These are phyloP conservation scores for Chalcis sispes DNA, from an alignment of 2,888 invertebrate species.

Conservation along the genomic window DNA sequence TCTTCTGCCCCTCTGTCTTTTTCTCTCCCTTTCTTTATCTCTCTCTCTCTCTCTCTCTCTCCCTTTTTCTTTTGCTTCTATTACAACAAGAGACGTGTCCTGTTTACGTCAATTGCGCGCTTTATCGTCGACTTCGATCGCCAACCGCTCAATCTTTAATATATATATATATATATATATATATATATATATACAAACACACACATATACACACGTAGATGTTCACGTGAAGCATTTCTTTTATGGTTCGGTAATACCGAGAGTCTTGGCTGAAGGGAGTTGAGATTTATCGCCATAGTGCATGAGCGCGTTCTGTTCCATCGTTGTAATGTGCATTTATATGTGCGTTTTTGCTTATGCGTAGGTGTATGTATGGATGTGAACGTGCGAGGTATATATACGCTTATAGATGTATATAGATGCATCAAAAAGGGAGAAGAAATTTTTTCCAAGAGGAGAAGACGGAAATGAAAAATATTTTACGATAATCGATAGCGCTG, in stretches of 20 bases:
- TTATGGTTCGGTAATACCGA: conserved; percentile 20
- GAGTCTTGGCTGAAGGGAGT: neutral
- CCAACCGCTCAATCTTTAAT: no score
- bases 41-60: neutral
- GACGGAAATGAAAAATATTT: conserved; percentile 27
- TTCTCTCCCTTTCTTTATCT: neutral
- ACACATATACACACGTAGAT: neutral
- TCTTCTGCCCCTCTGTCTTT: neutral
- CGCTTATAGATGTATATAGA: no score
- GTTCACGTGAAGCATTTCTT: conserved; percentile 7
- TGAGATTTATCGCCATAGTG: conserved; percentile 25
- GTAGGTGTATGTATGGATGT: no score
- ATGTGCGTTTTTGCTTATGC: no score
- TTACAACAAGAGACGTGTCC: no score
- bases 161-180: no score
- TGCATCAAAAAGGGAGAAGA: no score
- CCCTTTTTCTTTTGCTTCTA: neutral
- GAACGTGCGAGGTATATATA: neutral
- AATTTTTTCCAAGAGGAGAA: neutral
- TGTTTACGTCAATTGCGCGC: conserved; percentile 1
- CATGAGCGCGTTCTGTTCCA: neutral
- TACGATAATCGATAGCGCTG: conserved; percentile 32
- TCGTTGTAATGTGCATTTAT: neutral
- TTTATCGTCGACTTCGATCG: conserved; percentile 6
- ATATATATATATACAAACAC: neutral